phyloP scores from a whole-genome alignment of 2,113 vertebrate species.

The Peromyscus leucopus region DNA sequence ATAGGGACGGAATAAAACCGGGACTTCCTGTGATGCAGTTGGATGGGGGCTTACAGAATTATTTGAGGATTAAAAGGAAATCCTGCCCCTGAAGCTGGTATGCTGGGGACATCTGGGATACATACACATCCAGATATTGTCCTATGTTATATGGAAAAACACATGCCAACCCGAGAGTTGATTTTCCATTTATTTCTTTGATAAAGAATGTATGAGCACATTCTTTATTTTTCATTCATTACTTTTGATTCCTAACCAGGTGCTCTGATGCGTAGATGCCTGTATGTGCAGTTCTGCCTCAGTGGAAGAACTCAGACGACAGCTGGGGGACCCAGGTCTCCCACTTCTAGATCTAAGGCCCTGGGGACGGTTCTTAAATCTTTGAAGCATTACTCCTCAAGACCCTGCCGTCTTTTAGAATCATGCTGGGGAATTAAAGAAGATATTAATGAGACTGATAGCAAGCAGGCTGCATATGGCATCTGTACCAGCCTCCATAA shows the following conservation, averaged over 20 bases:
- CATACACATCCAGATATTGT: constrained; percentile 6
- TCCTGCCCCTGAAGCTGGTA: constrained; percentile 10
- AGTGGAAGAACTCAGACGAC: neutral
- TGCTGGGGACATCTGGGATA: constrained; percentile 27
- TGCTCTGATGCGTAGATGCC: neutral
- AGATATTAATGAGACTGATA: neutral
- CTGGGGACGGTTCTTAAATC: neutral
- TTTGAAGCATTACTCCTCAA: neutral
- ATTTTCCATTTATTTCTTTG: constrained; percentile 51
- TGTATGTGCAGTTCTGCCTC: neutral
- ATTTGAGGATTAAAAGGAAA: constrained; percentile 3
- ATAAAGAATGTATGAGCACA: neutral
- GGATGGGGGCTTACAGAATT: neutral
- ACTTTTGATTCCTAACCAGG: neutral
- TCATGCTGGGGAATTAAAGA: neutral
- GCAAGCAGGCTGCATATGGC: neutral
- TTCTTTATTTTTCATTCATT: neutral
- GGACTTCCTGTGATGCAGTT: neutral
- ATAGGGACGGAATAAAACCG: neutral
- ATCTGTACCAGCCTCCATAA: neutral
- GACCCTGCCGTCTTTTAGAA: neutral
- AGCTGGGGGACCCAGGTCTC: neutral
- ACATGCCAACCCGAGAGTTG: neutral
- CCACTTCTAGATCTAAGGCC: neutral
- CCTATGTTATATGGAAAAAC: constrained; percentile 6